Conservation (phyloP, 2,888 invertebrate genomes). For the Candidula unifasciata region DNA sequence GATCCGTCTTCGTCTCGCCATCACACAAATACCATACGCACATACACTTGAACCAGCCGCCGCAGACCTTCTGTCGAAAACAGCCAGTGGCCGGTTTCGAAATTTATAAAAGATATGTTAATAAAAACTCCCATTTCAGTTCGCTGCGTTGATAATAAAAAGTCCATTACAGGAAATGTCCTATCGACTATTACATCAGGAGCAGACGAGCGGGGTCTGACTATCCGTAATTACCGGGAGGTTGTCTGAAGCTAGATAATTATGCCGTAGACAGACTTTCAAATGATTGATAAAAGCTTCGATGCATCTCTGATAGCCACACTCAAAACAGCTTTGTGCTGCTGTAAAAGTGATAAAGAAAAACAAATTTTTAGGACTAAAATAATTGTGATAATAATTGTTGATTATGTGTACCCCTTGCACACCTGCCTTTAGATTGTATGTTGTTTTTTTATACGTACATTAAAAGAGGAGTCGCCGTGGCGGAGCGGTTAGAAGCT, state of each 20-base stretch:
- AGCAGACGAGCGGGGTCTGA: neutral
- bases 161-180: slow-evolving; percentile 9
- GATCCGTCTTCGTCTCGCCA: neutral
- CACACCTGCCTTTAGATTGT: no score
- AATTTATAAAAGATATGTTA: no score
- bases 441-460: no score
- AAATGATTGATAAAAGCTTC: neutral
- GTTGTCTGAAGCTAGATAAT: neutral
- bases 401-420: neutral
- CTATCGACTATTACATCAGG: neutral
- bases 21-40: no score
- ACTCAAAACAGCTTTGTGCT: neutral
- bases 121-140: neutral
- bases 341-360: neutral
- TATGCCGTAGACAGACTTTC: neutral
- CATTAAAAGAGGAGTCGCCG: no score
- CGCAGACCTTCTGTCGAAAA: no score
- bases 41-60: no score
- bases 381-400: neutral
- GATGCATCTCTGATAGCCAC: no score
- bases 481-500: no score
- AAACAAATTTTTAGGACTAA: neutral
- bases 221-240: neutral
- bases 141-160: neutral
- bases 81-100: no score